Percentiles rank a stretch among this genome's conserved stretches.
These are phyloP conservation scores for Hypanus sabinus DNA, from an alignment of 2,113 vertebrate species.

Conservation along the genomic window DNA sequence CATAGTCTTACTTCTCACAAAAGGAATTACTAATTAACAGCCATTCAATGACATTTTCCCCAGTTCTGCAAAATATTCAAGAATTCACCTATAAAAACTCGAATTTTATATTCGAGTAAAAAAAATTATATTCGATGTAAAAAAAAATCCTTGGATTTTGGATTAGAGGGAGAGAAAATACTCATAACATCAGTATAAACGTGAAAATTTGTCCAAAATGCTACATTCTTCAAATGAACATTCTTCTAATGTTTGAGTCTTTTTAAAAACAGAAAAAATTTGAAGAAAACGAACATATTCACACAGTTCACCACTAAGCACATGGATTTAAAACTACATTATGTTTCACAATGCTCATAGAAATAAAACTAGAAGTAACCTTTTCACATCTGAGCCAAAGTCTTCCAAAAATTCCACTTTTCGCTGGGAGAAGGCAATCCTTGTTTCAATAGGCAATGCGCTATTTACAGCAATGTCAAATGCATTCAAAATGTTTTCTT, in stretches of 20 bases:
- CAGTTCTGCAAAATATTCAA: background rate
- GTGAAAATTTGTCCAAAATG: background rate
- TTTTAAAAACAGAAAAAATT: too few species aligned
- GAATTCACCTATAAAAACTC: background rate
- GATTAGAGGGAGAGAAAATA: background rate
- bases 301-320: background rate
- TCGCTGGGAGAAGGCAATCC: slow-evolving; percentile 84
- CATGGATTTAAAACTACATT: accelerated
- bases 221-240: background rate
- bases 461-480: slow-evolving; percentile 84
- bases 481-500: slow-evolving; percentile 79
- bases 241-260: background rate
- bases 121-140: background rate
- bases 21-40: background rate
- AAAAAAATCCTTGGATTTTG: background rate
- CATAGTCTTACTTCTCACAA: background rate
- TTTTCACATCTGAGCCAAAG: slow-evolving; percentile 89
- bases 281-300: background rate
- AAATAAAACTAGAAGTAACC: slow-evolving; percentile 56
- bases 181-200: background rate
- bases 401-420: slow-evolving; percentile 98
- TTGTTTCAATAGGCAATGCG: slow-evolving; percentile 73
- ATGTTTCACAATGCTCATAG: background rate
- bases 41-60: background rate
- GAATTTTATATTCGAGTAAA: too few species aligned